Percentiles rank a stretch among this genome's conserved stretches.
phyloP scores from a whole-genome alignment of 2,888 invertebrate species.

The Ichneumon xanthorius region DNA sequence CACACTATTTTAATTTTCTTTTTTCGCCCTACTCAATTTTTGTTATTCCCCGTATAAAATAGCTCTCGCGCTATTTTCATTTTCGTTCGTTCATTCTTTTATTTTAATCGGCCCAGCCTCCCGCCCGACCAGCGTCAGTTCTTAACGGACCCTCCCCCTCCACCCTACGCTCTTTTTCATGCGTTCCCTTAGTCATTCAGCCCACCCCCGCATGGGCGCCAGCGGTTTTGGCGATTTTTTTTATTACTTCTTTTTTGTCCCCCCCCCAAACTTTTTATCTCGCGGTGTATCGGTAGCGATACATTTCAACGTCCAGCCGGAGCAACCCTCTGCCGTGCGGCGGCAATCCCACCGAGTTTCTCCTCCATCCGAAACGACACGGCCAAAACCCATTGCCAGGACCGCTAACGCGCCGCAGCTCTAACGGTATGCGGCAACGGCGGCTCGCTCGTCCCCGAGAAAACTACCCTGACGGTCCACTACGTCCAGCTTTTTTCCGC shows the following conservation, averaged over 20 bases:
- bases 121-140: slow-evolving; percentile 44
- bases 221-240: slow-evolving; percentile 34
- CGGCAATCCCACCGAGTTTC: slow-evolving; percentile 2
- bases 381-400: slow-evolving; percentile 49
- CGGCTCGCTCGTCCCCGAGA: slow-evolving; percentile 47
- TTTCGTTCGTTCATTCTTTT: slow-evolving; percentile 68
- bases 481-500: slow-evolving; percentile 43
- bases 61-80: neutral
- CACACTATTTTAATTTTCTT: no score
- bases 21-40: neutral
- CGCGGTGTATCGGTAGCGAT: slow-evolving; percentile 64
- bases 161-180: slow-evolving; percentile 46
- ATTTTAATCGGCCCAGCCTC: slow-evolving; percentile 73
- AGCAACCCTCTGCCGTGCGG: slow-evolving; percentile 8
- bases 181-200: slow-evolving; percentile 18
- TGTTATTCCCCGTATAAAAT: slow-evolving; percentile 25
- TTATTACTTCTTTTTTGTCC: slow-evolving; percentile 19
- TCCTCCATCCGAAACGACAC: slow-evolving; percentile 44
- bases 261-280: slow-evolving; percentile 21
- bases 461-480: slow-evolving; percentile 53
- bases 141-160: slow-evolving; percentile 35
- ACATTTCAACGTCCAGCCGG: slow-evolving; percentile 58
- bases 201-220: slow-evolving; percentile 21
- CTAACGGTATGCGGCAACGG: slow-evolving; percentile 46
- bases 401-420: slow-evolving; percentile 48